Evolutionary conservation across 2,797 vertebrate genomes (phyloP).

Genomic region (Ctenochaetus hawaiiensis): DNA sequence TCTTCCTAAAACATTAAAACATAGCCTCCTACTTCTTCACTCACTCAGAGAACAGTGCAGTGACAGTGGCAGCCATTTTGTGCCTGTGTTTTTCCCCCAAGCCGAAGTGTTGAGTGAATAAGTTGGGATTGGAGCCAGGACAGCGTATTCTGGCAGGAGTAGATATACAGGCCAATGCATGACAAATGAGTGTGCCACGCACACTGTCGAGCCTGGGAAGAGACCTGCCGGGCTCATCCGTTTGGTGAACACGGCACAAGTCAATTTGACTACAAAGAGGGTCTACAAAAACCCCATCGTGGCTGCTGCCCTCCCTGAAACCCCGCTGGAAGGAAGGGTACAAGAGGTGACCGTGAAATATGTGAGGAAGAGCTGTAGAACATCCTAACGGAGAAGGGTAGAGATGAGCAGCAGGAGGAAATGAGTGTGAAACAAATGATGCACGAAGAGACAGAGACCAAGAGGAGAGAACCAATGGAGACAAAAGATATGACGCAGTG

Average conservation of each 20-base stretch:
- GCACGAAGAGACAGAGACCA: slow-evolving; percentile 19
- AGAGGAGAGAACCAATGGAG: slow-evolving; percentile 23
- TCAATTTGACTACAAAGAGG: slow-evolving; percentile 72
- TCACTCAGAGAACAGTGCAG: slow-evolving; percentile 41
- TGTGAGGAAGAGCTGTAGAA: slow-evolving; percentile 28
- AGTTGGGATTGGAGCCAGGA: slow-evolving; percentile 71
- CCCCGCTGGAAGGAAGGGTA: not conserved
- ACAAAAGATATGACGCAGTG: not conserved
- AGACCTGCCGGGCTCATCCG: slow-evolving; percentile 62
- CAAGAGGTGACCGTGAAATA: slow-evolving; percentile 25
- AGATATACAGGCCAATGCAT: slow-evolving; percentile 63
- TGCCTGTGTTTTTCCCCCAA: slow-evolving; percentile 47
- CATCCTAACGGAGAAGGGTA: slow-evolving; percentile 26
- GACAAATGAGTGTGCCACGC: slow-evolving; percentile 79
- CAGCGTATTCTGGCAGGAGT: slow-evolving; percentile 68
- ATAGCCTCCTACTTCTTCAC: slow-evolving; percentile 12
- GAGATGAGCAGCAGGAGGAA: slow-evolving; percentile 22
- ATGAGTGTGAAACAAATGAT: slow-evolving; percentile 38
- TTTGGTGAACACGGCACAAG: slow-evolving; percentile 69
- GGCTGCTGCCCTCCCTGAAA: slow-evolving; percentile 4
- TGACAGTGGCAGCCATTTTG: slow-evolving; percentile 75
- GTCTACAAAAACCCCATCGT: slow-evolving; percentile 25
- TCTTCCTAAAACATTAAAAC: slow-evolving; percentile 12
- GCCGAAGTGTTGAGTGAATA: slow-evolving; percentile 60
- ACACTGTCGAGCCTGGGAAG: slow-evolving; percentile 55